Base-by-base conservation (phyloP, 2,113 vertebrate genomes). In the Urocynchramus pylzowi region DNA sequence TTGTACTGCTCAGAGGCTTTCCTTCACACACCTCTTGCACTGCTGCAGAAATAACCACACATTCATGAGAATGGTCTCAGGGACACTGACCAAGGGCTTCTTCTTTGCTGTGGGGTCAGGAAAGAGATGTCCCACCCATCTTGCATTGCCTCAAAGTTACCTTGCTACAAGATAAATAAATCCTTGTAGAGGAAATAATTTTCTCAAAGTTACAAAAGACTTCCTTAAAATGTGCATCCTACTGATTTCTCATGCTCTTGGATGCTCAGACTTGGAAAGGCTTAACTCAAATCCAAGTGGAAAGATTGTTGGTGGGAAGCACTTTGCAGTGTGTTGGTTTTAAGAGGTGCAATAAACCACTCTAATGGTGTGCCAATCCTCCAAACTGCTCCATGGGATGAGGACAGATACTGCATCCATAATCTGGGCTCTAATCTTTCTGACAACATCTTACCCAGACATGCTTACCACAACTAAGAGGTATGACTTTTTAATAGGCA, bases 401-500 rank as follows among this genome's bases (percentile, higher is more conserved):
- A 85, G 47, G 47, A 52, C 21, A 42, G 52, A 56, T 19, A 6
- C 44, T 49, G 41, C 49, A 13, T 69, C 73, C 3, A 6, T 39
- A 61, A 64, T 39, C 26, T 53, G 23, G 27, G 35, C 31, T 95
- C 41, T 81, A 27, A 56, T 89, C 45, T 33, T 82, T 79, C 28
- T 93, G 93, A 82, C 63, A 90, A 28, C 26, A 31, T 26, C 82
- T 83, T 87, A 39, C 67, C 49, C 59, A 61, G 67, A 53, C 37
- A 35, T 26, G 57, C 67, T 81, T 59, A 56, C 49, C 30, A 56
- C 93, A 81, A 44, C 61, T 52, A 67, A 31, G 60, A 75, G 35
- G 47, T 89, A 89, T 35, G 14, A 68, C 65, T 94, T 94, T 94
- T 96, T 91, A 93, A 87, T 65, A 79, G 59, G 13, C 7, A 27